Percentiles rank a stretch among this genome's conserved stretches.
Conservation (phyloP, 2,797 vertebrate genomes). For the Anguilla obscura region DNA sequence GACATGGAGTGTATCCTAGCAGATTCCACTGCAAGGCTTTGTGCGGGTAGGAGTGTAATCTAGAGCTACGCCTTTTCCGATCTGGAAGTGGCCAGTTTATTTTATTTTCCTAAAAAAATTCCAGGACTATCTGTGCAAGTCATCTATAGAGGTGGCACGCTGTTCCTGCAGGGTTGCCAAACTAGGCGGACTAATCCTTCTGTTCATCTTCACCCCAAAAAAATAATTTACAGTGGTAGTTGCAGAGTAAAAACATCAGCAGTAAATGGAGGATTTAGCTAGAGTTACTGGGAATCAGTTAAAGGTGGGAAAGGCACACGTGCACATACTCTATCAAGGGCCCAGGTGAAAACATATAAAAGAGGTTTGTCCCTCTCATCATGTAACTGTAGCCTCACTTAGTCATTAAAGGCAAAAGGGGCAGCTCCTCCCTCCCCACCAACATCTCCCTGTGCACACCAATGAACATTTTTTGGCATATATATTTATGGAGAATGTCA, state of each 20-base stretch:
- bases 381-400: not conserved
- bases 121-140: not conserved
- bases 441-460: too few species aligned
- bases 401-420: too few species aligned
- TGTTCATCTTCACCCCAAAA: not conserved
- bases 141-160: not conserved
- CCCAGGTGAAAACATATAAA: not conserved
- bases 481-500: too few species aligned
- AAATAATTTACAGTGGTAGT: not conserved
- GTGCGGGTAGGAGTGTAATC: not conserved
- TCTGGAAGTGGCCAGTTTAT: not conserved
- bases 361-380: not conserved
- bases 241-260: not conserved
- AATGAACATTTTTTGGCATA: too few species aligned
- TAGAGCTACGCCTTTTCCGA: not conserved
- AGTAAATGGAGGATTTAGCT: not conserved
- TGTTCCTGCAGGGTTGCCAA: not conserved
- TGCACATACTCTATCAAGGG: not conserved
- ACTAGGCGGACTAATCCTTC: not conserved
- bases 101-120: not conserved
- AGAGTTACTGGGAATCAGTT: not conserved
- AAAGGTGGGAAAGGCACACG: not conserved
- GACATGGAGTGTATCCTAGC: not conserved
- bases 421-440: too few species aligned
- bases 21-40: not conserved